Conservation (phyloP, 2,797 vertebrate genomes). For the Balearica regulorum region DNA sequence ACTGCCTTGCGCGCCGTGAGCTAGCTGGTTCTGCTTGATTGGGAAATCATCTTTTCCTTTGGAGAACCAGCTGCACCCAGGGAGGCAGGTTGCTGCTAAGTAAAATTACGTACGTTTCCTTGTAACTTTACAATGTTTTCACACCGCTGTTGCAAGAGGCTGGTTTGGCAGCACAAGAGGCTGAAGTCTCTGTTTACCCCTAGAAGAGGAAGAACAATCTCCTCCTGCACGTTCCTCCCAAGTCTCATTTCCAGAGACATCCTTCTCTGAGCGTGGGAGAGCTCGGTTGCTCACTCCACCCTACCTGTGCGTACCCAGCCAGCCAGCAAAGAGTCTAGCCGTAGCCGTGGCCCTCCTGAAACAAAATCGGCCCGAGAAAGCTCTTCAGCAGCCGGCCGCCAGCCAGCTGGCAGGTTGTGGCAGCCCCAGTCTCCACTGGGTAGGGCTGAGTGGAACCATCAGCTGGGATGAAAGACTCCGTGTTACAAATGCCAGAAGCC, state of each 20-base stretch:
- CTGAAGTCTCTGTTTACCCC: background rate
- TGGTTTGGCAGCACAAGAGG: background rate
- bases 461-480: background rate
- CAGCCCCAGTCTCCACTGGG: background rate
- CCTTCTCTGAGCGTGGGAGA: background rate
- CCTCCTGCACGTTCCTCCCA: background rate
- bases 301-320: background rate
- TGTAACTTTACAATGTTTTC: background rate
- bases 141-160: background rate
- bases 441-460: background rate
- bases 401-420: background rate
- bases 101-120: background rate
- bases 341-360: background rate
- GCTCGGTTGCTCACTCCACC: background rate
- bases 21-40: background rate
- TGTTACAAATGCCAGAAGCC: background rate
- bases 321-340: background rate
- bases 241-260: background rate
- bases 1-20: rapidly evolving
- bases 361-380: background rate
- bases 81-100: background rate
- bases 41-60: background rate
- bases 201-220: background rate
- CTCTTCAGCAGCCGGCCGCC: background rate
- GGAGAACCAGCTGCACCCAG: background rate